Conservation (phyloP, 2,797 vertebrate genomes). For the Pteropus rufus region DNA sequence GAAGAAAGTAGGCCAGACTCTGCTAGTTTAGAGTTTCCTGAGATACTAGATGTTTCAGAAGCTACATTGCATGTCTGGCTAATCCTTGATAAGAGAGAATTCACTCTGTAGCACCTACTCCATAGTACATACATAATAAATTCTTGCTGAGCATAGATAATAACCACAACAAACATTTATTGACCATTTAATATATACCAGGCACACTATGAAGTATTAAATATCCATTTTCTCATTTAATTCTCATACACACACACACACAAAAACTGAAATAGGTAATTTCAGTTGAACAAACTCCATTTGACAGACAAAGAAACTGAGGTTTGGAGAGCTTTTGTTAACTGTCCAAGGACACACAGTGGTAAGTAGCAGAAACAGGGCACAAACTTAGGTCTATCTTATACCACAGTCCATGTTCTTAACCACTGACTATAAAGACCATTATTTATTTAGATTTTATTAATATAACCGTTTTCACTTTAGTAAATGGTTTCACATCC, state of each 20-base stretch:
- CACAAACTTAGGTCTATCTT: not conserved
- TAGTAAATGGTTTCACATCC: not conserved
- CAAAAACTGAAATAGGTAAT: not conserved
- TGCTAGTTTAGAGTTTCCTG: not conserved
- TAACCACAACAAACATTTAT: not conserved
- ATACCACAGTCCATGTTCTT: not conserved
- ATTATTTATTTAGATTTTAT: not conserved
- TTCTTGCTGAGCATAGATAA: not conserved
- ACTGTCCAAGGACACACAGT: not conserved
- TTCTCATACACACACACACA: not conserved
- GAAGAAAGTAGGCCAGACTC: not conserved
- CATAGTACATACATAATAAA: not conserved
- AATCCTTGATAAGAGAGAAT: not conserved
- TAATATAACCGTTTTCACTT: slow-evolving; percentile 2
- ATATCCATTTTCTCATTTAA: not conserved
- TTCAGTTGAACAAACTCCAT: not conserved
- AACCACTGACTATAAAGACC: not conserved
- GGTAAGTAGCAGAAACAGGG: not conserved
- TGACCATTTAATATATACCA: not conserved
- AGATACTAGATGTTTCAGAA: not conserved
- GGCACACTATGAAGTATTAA: not conserved
- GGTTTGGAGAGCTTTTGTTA: not conserved
- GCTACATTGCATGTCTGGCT: not conserved
- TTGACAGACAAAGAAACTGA: not conserved
- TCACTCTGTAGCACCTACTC: not conserved